Base-by-base conservation (phyloP, 2,113 vertebrate species). In the Melanocharis versteri region DNA sequence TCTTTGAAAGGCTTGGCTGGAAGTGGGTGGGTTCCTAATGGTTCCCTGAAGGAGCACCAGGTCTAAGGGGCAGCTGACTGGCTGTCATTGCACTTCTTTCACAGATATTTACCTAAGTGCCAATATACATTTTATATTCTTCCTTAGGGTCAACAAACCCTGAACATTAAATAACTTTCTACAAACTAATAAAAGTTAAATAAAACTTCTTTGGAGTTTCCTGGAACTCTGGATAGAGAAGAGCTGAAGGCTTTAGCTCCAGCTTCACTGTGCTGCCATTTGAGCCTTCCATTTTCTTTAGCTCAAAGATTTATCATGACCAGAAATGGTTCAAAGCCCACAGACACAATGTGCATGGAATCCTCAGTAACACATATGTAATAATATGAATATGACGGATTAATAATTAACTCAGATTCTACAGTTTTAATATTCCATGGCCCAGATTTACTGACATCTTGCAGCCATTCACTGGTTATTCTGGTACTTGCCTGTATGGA, bases 381-480 rank as follows among this genome's bases (percentile, higher is more conserved):
- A 71, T 60, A 45, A 83, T 17, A 66, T 12, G 51, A 83, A 90
- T 61, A 68, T 13, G 48, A 60, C 11, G 2, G 50, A 51, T 81
- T 68, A 56, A 56, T 86, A 84, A 79, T 79, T 87, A 81, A 72
- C 27, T 70, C 60, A 80, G 60, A 92, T 73, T 70, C 31, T 45
- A 42, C 58, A 86, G 7, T 90, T 93, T 86, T 66, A 66, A 81
- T 86, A 86, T 39, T 86, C 68, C 78, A 35, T 2, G 2, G 45
- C 39, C 64, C 89, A 86, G 82, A 73, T 77, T 86, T 83, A 86
- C 64, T 54, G 83, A 81, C 80, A 93, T 90, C 82, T 88, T 90
- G 93, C 75, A 93, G 35, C 45, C 93, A 93, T 78, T 66, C 86
- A 13, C 51, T 56, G 51, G 40, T 45, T 93, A 60, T 78, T 90